Conservation (phyloP, 2,888 invertebrate genomes). For the Cheilosia vernalis region DNA sequence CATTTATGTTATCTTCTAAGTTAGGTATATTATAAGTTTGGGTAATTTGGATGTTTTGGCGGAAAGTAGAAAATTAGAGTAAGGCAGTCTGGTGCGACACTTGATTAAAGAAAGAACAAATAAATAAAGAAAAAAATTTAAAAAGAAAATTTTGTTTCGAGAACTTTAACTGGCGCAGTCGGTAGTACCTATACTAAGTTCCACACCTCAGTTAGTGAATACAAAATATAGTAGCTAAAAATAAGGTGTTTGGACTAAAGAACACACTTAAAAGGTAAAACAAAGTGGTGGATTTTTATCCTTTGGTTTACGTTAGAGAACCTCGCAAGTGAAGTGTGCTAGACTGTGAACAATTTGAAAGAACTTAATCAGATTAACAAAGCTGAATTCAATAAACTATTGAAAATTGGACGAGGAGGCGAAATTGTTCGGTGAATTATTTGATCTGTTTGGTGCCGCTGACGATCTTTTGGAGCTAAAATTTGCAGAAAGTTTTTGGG, state of each 20-base stretch:
- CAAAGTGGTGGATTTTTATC: constrained; percentile 14
- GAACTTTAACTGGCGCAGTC: background rate
- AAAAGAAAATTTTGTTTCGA: no score
- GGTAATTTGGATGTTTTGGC: no score
- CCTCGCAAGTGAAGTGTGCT: constrained; percentile 7
- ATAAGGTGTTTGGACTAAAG: constrained; percentile 7
- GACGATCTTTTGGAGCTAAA: constrained; percentile 4
- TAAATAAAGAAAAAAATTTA: no score
- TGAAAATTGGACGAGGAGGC: no score
- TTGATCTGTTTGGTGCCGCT: background rate
- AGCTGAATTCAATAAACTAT: constrained; percentile 13
- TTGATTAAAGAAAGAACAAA: no score
- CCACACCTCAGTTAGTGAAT: constrained; percentile 9
- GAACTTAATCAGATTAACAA: constrained; percentile 11
- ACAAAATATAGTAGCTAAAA: constrained; percentile 9
- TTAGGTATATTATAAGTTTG: no score
- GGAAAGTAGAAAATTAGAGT: no score
- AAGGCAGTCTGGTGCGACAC: no score
- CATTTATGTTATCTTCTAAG: no score
- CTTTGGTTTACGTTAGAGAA: constrained; percentile 7
- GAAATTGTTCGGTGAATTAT: constrained; percentile 12
- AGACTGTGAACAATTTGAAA: constrained; percentile 1
- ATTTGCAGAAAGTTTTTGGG: background rate
- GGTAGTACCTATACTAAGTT: background rate
- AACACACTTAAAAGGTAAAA: constrained; percentile 1